Conservation (phyloP, 2,888 invertebrate species). For the Athetis lepigone region DNA sequence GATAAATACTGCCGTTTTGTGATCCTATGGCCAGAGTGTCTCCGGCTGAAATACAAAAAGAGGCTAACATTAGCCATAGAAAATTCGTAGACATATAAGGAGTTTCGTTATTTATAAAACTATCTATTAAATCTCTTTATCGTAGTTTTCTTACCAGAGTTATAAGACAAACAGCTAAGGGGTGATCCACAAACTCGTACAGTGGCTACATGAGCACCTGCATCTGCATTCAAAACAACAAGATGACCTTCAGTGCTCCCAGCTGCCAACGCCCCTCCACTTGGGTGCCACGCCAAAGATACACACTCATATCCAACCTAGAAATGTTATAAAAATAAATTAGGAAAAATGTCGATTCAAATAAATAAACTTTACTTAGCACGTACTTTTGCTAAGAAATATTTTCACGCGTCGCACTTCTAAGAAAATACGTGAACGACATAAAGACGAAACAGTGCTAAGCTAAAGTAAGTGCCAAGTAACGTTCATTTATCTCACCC, state of each 20-base stretch:
- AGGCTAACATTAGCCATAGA: neutral
- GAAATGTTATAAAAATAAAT: constrained; percentile 11
- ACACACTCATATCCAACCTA: constrained; percentile 96
- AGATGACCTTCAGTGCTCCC: constrained; percentile 97
- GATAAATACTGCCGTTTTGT: constrained; percentile 94
- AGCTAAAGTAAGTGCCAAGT: too few species aligned
- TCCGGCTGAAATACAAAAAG: constrained; percentile 91
- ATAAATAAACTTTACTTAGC: too few species aligned
- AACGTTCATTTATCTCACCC: too few species aligned
- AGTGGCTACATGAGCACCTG: constrained; percentile 96
- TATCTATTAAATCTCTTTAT: neutral
- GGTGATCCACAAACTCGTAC: constrained; percentile 96
- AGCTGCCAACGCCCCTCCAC: constrained; percentile 96
- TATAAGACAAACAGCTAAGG: constrained; percentile 96
- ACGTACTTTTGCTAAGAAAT: too few species aligned
- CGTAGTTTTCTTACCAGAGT: constrained; percentile 93
- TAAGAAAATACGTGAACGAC: too few species aligned
- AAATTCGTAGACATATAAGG: neutral
- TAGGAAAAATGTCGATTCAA: too few species aligned
- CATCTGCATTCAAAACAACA: constrained; percentile 96
- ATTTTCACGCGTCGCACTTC: too few species aligned
- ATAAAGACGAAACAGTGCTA: too few species aligned
- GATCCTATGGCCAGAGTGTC: constrained; percentile 97
- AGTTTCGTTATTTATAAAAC: neutral
- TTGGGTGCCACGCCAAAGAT: constrained; percentile 96